phyloP scores from a whole-genome alignment of 1,140 invertebrate species.

The Sinella curviseta region DNA sequence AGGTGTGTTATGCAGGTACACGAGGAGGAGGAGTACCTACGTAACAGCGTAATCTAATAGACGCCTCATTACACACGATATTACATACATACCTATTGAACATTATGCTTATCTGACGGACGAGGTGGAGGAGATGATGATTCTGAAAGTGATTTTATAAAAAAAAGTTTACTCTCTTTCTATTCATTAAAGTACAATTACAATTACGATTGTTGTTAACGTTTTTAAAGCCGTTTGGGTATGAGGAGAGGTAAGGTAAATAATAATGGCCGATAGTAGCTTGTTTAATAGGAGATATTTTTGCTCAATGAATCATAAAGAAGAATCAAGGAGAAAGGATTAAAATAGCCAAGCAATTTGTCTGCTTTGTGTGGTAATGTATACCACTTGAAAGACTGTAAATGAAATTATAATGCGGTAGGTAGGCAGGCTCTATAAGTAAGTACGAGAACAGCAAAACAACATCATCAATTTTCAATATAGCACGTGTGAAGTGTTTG shows the following conservation, averaged over 20 bases:
- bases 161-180: background rate
- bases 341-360: background rate
- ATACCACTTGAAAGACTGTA: background rate
- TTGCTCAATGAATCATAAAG: background rate
- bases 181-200: background rate
- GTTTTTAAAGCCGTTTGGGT: no score
- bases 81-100: no score
- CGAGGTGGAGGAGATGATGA: background rate
- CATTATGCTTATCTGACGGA: background rate
- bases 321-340: background rate
- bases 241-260: no score
- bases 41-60: background rate
- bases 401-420: background rate
- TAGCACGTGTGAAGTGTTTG: conserved; percentile 3
- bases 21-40: background rate
- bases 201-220: background rate
- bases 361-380: no score
- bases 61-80: background rate
- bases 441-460: no score
- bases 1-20: background rate
- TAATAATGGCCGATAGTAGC: no score
- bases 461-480: background rate
- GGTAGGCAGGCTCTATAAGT: no score
- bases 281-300: background rate
- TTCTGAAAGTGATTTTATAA: background rate